phyloP scores from a whole-genome alignment of 2,888 invertebrate species.

The Tethea ocularis region DNA sequence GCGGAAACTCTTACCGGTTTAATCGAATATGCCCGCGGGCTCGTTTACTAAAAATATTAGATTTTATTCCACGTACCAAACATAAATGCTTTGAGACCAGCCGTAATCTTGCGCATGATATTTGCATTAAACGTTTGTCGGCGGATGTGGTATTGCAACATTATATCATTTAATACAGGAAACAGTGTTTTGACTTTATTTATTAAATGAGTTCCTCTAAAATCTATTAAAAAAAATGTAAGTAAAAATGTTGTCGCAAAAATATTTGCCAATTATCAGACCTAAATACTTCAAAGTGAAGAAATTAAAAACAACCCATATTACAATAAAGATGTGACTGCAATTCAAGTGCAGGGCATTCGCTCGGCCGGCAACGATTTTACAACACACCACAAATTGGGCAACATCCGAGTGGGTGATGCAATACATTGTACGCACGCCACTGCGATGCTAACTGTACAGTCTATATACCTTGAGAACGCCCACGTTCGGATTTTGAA shows the following conservation, averaged over 20 bases:
- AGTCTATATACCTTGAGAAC: conserved; percentile 32
- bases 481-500: conserved; percentile 41
- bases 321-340: neutral
- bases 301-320: neutral
- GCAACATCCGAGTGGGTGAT: conserved; percentile 32
- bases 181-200: conserved; percentile 34
- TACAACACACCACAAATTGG: conserved; percentile 37
- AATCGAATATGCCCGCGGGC: neutral
- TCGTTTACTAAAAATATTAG: neutral
- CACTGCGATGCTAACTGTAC: conserved; percentile 33
- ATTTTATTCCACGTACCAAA: neutral
- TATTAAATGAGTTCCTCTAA: no score
- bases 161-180: conserved; percentile 47
- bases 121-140: conserved; percentile 23
- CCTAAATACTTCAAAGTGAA: no score
- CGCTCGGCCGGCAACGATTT: conserved; percentile 28
- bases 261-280: no score
- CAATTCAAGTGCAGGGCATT: conserved; percentile 7
- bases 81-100: neutral
- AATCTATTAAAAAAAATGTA: neutral
- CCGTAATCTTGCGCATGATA: conserved; percentile 4
- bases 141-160: conserved; percentile 55
- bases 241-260: neutral
- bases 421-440: conserved; percentile 33
- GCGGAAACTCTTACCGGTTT: neutral